These are phyloP conservation scores for Eurypyga helias DNA, from an alignment of 2,113 vertebrate species.

Conservation along the genomic window DNA sequence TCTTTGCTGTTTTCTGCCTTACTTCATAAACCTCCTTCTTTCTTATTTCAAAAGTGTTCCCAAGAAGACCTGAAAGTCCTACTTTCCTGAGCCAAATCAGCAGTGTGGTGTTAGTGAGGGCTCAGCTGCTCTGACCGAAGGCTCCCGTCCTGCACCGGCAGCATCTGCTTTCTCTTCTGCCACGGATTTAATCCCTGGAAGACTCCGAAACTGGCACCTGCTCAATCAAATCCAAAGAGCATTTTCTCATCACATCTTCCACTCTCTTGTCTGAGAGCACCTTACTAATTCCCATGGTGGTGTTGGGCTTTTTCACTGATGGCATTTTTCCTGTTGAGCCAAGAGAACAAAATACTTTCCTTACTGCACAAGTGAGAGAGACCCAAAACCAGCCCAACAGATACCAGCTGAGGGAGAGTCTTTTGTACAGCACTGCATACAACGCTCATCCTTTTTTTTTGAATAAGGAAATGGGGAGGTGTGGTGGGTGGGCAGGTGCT, in stretches of 20 bases:
- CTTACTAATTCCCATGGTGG: not conserved
- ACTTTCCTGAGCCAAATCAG: not conserved
- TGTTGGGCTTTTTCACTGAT: not conserved
- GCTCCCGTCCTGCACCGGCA: not conserved
- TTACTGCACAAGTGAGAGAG: not conserved
- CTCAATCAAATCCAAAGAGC: not conserved
- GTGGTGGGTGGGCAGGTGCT: not conserved
- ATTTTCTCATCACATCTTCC: not conserved
- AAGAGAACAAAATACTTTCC: not conserved
- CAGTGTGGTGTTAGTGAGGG: not conserved
- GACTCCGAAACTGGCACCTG: not conserved
- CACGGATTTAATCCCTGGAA: not conserved
- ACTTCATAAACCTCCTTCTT: not conserved
- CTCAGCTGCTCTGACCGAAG: not conserved
- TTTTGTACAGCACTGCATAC: fast-evolving
- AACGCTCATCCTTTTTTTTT: not conserved
- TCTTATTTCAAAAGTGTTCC: conserved; percentile 21
- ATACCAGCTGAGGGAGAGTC: fast-evolving
- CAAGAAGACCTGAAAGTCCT: not conserved
- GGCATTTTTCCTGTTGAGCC: not conserved
- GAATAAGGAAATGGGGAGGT: not conserved
- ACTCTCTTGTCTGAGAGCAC: not conserved
- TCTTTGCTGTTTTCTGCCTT: not conserved
- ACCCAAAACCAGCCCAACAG: not conserved
- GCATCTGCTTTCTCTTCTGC: not conserved